phyloP scores from a whole-genome alignment of 2,113 vertebrate species.

The Psammodynastes pulverulentus region DNA sequence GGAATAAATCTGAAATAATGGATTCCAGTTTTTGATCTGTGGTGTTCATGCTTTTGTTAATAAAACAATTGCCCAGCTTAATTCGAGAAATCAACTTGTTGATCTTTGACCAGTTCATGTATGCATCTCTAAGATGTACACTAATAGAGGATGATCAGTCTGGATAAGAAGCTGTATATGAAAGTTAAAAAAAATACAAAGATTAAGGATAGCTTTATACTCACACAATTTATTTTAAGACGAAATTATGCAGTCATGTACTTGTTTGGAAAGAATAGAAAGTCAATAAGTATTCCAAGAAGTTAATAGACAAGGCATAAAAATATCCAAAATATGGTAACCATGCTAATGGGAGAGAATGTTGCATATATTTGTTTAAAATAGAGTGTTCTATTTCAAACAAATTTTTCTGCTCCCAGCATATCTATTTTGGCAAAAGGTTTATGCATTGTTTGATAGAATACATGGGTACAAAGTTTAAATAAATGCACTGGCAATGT shows the following conservation, averaged over 20 bases:
- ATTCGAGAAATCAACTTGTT: not conserved
- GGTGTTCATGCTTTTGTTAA: not conserved
- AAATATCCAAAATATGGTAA: not conserved
- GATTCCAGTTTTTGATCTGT: not conserved
- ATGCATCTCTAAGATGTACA: not conserved
- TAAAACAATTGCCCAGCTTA: not conserved
- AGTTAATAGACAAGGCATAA: not conserved
- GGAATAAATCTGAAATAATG: not conserved
- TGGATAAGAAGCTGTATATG: not conserved
- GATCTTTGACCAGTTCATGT: not conserved
- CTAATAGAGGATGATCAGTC: not conserved
- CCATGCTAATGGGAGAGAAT: not conserved
- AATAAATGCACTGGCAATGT: not conserved
- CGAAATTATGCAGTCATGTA: not conserved
- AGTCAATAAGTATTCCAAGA: not conserved
- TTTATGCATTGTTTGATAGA: not conserved
- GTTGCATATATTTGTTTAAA: not conserved
- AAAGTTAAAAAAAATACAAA: not conserved
- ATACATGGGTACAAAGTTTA: slow-evolving; percentile 5
- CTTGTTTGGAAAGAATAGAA: not conserved
- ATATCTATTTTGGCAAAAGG: not conserved
- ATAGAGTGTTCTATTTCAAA: not conserved
- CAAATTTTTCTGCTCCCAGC: not conserved
- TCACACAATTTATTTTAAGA: not conserved
- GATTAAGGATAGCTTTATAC: not conserved